A percentile compares a stretch with the other conserved stretches of the same genome.
Evolutionary conservation across 2,888 invertebrate genomes (phyloP).

Genomic region (Stenodema calcarata): DNA sequence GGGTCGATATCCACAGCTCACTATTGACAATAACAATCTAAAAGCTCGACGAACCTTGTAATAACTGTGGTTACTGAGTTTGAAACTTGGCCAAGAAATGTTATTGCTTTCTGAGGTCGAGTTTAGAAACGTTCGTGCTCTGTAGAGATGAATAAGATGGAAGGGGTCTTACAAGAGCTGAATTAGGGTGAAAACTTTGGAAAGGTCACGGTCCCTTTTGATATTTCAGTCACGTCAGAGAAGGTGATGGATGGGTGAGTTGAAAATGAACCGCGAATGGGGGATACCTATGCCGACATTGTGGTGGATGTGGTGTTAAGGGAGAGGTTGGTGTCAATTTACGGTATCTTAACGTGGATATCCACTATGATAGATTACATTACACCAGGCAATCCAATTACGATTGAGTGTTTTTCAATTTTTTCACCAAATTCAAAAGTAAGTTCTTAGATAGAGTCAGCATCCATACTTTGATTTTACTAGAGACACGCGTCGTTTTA

Average conservation of each 20-base stretch:
- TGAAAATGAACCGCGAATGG: neutral
- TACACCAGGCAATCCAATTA: too few relatives aligned
- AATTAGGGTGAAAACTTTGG: neutral
- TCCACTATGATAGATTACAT: too few relatives aligned
- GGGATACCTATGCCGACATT: neutral
- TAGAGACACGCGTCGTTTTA: too few relatives aligned
- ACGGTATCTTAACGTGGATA: too few relatives aligned
- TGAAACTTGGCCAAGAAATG: neutral
- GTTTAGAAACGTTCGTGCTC: neutral
- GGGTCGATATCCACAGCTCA: too few relatives aligned
- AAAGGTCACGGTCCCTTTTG: constrained; percentile 2
- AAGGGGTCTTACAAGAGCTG: neutral
- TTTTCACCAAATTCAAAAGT: too few relatives aligned
- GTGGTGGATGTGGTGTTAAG: neutral
- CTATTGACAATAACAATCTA: too few relatives aligned
- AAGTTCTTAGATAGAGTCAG: too few relatives aligned
- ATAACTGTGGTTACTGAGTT: neutral
- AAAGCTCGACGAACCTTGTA: too few relatives aligned
- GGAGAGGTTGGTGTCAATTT: neutral
- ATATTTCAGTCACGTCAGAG: neutral
- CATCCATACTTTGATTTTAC: too few relatives aligned
- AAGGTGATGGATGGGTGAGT: neutral
- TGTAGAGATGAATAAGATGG: neutral
- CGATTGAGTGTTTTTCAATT: too few relatives aligned
- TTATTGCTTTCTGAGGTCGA: neutral